Evolutionary conservation across 2,797 vertebrate genomes (phyloP).

Genomic region (Cyprinella venusta): DNA sequence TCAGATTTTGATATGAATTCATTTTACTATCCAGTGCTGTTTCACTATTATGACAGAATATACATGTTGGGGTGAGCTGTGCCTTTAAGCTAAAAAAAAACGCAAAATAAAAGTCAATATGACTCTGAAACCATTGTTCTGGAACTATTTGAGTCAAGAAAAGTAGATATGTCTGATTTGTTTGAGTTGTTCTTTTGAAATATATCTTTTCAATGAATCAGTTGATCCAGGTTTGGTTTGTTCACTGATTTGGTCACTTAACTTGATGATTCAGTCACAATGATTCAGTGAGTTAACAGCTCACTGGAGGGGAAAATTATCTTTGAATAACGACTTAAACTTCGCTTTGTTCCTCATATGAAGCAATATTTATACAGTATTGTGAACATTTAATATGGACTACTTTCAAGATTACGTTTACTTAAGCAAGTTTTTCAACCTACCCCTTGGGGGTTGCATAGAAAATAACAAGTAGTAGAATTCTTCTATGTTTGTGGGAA

Average conservation of each 20-base stretch:
- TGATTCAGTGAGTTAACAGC: neutral
- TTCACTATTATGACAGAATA: too few relatives aligned
- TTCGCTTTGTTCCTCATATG: neutral
- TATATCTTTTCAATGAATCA: too few relatives aligned
- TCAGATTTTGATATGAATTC: too few relatives aligned
- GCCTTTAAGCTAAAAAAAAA: neutral
- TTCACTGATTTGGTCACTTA: too few relatives aligned
- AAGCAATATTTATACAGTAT: neutral
- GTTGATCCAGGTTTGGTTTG: too few relatives aligned
- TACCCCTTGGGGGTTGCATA: neutral
- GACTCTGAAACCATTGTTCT: neutral
- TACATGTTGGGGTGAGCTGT: too few relatives aligned
- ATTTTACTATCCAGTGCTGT: too few relatives aligned
- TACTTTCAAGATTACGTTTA: neutral
- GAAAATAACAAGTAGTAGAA: neutral
- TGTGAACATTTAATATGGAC: neutral
- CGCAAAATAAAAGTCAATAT: neutral
- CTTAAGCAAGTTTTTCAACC: neutral
- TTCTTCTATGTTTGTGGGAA: neutral
- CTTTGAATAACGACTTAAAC: neutral
- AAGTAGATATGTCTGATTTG: too few relatives aligned
- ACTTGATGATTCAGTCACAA: neutral
- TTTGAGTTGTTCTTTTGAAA: too few relatives aligned
- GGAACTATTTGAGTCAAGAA: neutral
- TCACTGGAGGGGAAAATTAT: neutral